Percentiles rank a stretch among this genome's conserved stretches.
Conservation (phyloP, 2,888 invertebrate genomes). For the Cryptus viduatorius region DNA sequence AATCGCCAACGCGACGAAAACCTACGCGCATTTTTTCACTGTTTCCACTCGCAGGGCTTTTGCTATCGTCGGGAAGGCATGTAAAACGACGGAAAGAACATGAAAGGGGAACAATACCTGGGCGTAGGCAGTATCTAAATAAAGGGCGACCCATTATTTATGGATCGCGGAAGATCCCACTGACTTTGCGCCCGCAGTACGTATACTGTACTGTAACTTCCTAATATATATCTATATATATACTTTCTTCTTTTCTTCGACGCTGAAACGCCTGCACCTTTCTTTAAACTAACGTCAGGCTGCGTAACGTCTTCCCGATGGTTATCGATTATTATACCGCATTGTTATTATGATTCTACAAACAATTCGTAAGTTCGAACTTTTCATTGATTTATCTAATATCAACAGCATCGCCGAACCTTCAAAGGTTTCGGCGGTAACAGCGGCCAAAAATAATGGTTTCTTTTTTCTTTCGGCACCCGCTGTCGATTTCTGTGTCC, state of each 20-base stretch:
- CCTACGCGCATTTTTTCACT: conserved; percentile 12
- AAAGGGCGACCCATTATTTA: conserved; percentile 67
- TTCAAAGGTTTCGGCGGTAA: too few species aligned
- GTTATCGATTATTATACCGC: conserved; percentile 16
- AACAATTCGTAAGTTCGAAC: not conserved
- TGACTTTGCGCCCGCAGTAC: conserved; percentile 26
- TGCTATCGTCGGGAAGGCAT: conserved; percentile 25
- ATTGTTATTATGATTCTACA: not conserved
- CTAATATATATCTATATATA: not conserved
- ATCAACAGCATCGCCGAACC: not conserved
- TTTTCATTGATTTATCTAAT: not conserved
- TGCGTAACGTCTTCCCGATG: conserved; percentile 5
- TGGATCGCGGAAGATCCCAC: conserved; percentile 66
- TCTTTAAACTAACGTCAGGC: conserved; percentile 42
- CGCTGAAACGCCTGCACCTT: conserved; percentile 52
- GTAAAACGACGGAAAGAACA: conserved; percentile 58
- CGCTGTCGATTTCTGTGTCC: too few species aligned
- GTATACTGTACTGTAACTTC: not conserved
- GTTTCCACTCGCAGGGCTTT: conserved; percentile 16
- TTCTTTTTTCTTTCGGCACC: too few species aligned
- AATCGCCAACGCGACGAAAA: conserved; percentile 29
- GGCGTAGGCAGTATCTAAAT: conserved; percentile 70
- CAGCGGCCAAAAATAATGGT: too few species aligned
- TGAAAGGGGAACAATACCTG: conserved; percentile 68
- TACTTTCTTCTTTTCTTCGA: not conserved